phyloP scores from a whole-genome alignment of 2,888 invertebrate species.

The Agonopterix heracliana region DNA sequence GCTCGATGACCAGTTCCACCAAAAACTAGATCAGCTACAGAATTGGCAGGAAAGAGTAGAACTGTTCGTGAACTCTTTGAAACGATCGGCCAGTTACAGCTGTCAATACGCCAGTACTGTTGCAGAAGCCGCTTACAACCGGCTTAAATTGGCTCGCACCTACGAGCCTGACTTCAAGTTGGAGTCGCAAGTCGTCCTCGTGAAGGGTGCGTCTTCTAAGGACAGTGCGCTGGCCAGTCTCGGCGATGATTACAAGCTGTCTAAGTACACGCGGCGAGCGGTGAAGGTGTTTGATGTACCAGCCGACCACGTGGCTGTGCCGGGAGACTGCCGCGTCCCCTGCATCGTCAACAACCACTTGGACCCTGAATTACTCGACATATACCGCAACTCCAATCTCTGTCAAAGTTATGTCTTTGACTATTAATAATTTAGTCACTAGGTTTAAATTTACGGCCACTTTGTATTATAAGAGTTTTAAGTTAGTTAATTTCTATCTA shows the following conservation, averaged over 20 bases:
- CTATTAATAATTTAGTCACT: no score
- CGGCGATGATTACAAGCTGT: constrained; percentile 36
- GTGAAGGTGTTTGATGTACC: constrained; percentile 29
- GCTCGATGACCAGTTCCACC: constrained; percentile 1
- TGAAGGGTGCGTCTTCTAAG: neutral
- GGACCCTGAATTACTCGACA: constrained; percentile 23
- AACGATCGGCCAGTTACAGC: constrained; percentile 4
- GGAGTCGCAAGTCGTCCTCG: constrained; percentile 13
- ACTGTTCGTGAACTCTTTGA: constrained; percentile 1
- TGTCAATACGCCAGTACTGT: constrained; percentile 8
- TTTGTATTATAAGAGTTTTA: no score
- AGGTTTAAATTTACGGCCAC: no score
- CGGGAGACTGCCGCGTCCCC: constrained; percentile 28
- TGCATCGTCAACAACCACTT: constrained; percentile 35
- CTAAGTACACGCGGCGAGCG: constrained; percentile 30
- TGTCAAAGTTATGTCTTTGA: constrained; percentile 16
- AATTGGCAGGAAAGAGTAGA: constrained; percentile 8
- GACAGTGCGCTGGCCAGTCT: neutral
- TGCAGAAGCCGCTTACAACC: constrained; percentile 11
- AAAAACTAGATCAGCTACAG: constrained; percentile 2
- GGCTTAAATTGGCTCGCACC: constrained; percentile 7
- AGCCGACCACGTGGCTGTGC: constrained; percentile 26
- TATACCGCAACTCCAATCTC: constrained; percentile 28
- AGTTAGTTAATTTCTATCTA: no score
- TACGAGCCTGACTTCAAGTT: constrained; percentile 12